Percentiles rank a stretch among this genome's conserved stretches.
These are phyloP conservation scores for Margaritifera margaritifera DNA, from an alignment of 2,888 invertebrate genomes.

Conservation along the genomic window DNA sequence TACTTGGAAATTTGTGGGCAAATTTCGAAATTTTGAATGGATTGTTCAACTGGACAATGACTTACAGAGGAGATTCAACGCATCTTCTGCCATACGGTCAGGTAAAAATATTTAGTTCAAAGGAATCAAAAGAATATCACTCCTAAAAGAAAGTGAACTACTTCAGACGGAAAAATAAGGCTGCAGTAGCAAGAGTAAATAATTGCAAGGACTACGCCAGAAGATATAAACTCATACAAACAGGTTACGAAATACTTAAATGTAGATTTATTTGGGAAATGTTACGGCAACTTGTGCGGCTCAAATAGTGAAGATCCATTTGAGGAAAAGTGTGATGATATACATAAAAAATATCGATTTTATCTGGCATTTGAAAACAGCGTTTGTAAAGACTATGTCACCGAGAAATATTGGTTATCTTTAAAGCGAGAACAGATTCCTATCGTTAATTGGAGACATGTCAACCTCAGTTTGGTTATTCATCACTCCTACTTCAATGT, in stretches of 20 bases:
- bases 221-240: conserved; percentile 11
- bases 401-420: conserved; percentile 46
- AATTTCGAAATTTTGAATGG: conserved; percentile 21
- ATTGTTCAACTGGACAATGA: conserved; percentile 49
- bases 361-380: conserved; percentile 44
- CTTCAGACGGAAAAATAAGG: conserved; percentile 9
- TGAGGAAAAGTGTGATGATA: conserved; percentile 19
- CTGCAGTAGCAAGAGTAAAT: conserved; percentile 7
- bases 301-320: neutral
- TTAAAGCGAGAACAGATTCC: conserved; percentile 34
- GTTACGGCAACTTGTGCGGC: conserved; percentile 24
- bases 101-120: conserved; percentile 15
- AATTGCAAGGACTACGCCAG: too few species aligned
- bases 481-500: conserved; percentile 23
- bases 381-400: conserved; percentile 45
- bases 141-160: conserved; percentile 17
- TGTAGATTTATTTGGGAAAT: conserved; percentile 42
- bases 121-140: conserved; percentile 14
- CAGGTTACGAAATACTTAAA: neutral
- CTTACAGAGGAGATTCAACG: conserved; percentile 41
- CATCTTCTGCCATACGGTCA: conserved; percentile 39
- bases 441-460: conserved; percentile 37
- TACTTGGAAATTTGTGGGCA: conserved; percentile 32
- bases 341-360: conserved; percentile 42
- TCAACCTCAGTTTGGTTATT: conserved; percentile 12